Base-by-base conservation (phyloP, 2,113 vertebrate species). In the Amazona vittata region DNA sequence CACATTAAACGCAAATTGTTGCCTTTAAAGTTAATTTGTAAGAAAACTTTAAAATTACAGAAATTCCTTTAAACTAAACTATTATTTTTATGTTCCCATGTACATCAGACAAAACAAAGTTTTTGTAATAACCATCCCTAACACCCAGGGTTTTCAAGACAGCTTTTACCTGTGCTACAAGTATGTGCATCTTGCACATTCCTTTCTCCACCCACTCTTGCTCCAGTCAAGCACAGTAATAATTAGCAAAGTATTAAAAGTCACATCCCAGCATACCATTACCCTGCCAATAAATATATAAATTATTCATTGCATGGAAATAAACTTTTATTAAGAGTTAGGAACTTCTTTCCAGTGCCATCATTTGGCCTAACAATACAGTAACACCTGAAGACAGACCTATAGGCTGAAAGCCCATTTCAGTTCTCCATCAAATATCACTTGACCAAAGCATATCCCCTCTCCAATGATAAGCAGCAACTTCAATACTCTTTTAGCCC, bases 201-300 rank as follows among this genome's bases (percentile, higher is more conserved):
- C 85, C 92, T 70, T 90, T 95, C 88, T 81, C 83, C 89, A 81
- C 83, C 91, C 91, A 94, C 64, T 90, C 86, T 60, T 92, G 74
- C 1, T 83, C 62, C 74, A 94, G 28, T 37, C 63, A 73, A 86
- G 53, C 11, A 59, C 67, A 87, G 53, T 13, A 90, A 77, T 76
- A 93, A 95, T 93, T 91, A 96, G 43, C 57, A 24, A 80, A 73
- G 8, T 76, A 85, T 55, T 55, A 78, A 7, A 71, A 92, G 35
- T 71, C 68, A 33, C 31, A 92, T 81, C n/a, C 44, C 2, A 77
- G 20, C 55, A 43, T 6, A 46, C 7, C 44, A 74, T 20, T 75
- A 53, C 41, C 65, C 15, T 46, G 59, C n/a, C 59, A 86, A 70
- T 57, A 83, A 80, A 75, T 43, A 37, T 44, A 75, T 22, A 28